Evolutionary conservation across 2,888 invertebrate species (phyloP), one percentile per base, ranked within the genome.

Genomic region (Patella pellucida): DNA sequence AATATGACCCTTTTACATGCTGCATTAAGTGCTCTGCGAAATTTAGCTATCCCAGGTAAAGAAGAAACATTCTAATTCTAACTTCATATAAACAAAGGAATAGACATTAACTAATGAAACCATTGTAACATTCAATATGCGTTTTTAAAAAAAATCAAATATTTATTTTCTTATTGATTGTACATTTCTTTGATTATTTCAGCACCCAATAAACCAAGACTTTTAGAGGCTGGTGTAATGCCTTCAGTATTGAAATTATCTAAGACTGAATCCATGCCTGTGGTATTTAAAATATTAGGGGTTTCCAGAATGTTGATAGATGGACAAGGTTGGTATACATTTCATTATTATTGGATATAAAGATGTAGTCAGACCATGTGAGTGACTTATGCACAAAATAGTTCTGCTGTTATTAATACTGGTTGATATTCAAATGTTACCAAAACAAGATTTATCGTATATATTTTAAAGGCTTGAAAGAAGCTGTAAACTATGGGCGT

Each of bases 251-350:
- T 95, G 86, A 95, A 95, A 0, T 94, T 95, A 93, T 88, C 90
- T 27, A 83, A 85, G 54, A 89, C 94, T 75, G 95, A 96, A 78
- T 94, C 94, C 75, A 90, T 91, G 80, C 94, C 95, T 50, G 96
- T 97, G 1, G 95, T 96, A 7, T 97, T 96, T 87, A 96, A 96
- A 91, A 92, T 97, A 78, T 90, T 97, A 72, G 97, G 96, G 3
- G 95, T 96, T 0, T 91, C 96, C 0, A 92, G 97, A 76, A 96
- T 97, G 94, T 93, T 96, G 67, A 94, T 96, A 1, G 96, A 96
- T 91, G 95, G 95, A 50, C 91, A 91, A 85, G 89, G 90, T 90
- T 19, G 11, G 41, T 19, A 23, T 31, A 71, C 16, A 56, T 50
- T 27, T 50, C n/a, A 23, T 56, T 50, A 23, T 56, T 50, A n/a